Percentiles rank a stretch among this genome's conserved stretches.
phyloP scores from a whole-genome alignment of 2,888 invertebrate genomes.

The Isoperla grammatica region DNA sequence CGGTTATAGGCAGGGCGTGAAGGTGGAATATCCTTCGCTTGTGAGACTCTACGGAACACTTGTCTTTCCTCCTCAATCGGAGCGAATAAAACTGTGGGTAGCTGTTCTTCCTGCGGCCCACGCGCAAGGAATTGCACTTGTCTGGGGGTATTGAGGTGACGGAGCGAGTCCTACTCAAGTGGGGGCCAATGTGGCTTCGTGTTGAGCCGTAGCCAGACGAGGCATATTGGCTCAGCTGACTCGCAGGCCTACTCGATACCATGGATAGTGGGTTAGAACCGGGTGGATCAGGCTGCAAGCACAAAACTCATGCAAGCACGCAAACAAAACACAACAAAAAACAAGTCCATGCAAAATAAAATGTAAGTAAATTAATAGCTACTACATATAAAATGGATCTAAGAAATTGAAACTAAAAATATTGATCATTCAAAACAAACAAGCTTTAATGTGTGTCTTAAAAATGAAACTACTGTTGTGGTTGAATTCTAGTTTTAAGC shows the following conservation, averaged over 20 bases:
- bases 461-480: not conserved
- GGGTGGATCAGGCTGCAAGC: slow-evolving; percentile 27
- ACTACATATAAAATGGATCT: slow-evolving; percentile 6
- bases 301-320: slow-evolving; percentile 28
- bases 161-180: slow-evolving; percentile 21
- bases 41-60: not conserved
- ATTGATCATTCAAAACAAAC: not conserved
- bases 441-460: not conserved
- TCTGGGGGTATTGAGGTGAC: slow-evolving; percentile 13
- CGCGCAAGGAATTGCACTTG: slow-evolving; percentile 28
- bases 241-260: slow-evolving; percentile 39
- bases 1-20: slow-evolving; percentile 32
- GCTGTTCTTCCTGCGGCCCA: not conserved
- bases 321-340: slow-evolving; percentile 27
- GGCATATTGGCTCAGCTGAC: slow-evolving; percentile 43
- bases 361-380: slow-evolving; percentile 2
- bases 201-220: slow-evolving; percentile 50
- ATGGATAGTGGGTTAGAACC: slow-evolving; percentile 14
- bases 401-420: slow-evolving; percentile 13
- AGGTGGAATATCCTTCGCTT: slow-evolving; percentile 20
- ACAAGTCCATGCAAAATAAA: slow-evolving; percentile 24
- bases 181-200: slow-evolving; percentile 37
- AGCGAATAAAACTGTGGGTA: slow-evolving; percentile 37
- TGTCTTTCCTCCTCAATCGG: slow-evolving; percentile 30
- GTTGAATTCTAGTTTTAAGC: not conserved